phyloP scores from a whole-genome alignment of 2,797 vertebrate genomes.

The Mergus octosetaceus region DNA sequence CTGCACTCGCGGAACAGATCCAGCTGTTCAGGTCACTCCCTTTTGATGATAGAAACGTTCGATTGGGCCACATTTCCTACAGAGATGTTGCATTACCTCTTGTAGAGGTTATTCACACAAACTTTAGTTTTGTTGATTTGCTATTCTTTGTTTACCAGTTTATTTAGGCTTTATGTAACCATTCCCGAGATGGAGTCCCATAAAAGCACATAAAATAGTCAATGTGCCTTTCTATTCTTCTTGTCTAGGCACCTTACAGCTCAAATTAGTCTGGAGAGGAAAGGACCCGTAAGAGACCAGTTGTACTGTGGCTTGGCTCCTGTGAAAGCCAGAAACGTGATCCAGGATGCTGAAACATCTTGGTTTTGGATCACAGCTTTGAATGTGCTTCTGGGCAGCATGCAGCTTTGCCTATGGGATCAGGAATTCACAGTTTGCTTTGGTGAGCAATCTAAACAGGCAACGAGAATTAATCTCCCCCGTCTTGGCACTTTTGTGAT shows the following conservation, averaged over 20 bases:
- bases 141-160: not conserved
- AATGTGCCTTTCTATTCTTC: not conserved
- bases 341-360: not conserved
- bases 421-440: not conserved
- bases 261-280: not conserved
- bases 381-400: not conserved
- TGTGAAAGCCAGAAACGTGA: not conserved
- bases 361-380: not conserved
- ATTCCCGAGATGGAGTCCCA: not conserved
- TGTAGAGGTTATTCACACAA: not conserved
- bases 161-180: not conserved
- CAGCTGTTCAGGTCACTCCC: slow-evolving; percentile 51
- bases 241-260: fast-evolving
- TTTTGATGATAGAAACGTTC: slow-evolving; percentile 33
- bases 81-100: not conserved
- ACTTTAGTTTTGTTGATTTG: not conserved
- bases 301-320: not conserved
- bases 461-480: not conserved
- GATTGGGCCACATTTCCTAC: slow-evolving; percentile 51
- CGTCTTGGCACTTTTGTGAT: not conserved
- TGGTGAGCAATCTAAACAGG: not conserved
- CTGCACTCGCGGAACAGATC: not conserved
- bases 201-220: not conserved
- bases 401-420: not conserved
- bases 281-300: not conserved